Conservation (phyloP, 92 coral and sea anemone genomes). For the Virgularia gustaviana region DNA sequence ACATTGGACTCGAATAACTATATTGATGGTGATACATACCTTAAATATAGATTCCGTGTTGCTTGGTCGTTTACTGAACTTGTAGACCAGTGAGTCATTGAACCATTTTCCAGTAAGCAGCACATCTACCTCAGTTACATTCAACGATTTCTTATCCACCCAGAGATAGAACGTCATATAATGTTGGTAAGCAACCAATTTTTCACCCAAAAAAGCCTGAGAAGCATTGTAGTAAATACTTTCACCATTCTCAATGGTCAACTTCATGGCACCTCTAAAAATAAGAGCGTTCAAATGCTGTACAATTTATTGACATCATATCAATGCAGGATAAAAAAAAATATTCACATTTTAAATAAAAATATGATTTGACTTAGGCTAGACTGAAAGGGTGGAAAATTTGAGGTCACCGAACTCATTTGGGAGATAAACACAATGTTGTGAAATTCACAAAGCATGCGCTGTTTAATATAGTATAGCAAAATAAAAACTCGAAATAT, state of each 20-base stretch:
- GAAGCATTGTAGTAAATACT: conserved; percentile 78
- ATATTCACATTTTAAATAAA: no score
- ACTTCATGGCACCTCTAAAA: conserved; percentile 55
- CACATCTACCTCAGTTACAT: conserved; percentile 71
- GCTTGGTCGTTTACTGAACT: conserved; percentile 57
- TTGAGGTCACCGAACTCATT: no score
- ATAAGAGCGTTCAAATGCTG: no score
- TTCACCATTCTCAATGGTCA: conserved; percentile 30
- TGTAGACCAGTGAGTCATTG: conserved; percentile 58
- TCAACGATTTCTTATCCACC: conserved; percentile 46
- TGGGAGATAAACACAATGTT: no score
- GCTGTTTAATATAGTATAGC: no score
- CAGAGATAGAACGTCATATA: conserved; percentile 61
- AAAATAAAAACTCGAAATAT: no score
- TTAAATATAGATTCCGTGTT: conserved; percentile 35
- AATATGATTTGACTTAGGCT: no score
- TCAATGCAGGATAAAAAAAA: no score
- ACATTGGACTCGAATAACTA: no score
- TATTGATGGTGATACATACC: conserved; percentile 50
- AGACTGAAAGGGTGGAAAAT: no score
- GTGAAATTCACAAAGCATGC: no score
- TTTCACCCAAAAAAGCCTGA: conserved; percentile 59
- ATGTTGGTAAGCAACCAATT: conserved; percentile 73
- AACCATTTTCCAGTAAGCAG: conserved; percentile 72
- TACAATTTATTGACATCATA: no score